Evolutionary conservation across 2,888 invertebrate species (phyloP), one percentile per base, ranked within the genome.

Genomic region (Dysmachus trigonus): DNA sequence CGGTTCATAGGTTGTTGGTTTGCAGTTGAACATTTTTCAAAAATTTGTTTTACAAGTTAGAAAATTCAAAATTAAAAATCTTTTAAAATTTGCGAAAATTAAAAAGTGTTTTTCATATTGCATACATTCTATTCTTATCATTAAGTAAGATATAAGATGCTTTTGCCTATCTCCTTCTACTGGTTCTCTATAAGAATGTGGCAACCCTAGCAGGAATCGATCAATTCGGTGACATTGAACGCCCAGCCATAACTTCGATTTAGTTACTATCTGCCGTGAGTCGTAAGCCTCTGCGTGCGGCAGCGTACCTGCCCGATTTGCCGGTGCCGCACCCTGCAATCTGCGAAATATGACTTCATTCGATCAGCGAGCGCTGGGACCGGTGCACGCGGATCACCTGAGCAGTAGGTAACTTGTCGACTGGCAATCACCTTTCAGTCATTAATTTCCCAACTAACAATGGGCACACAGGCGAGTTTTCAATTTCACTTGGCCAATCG

Each of bases 391-490:
- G 27, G 10, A 83, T 72, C 38, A 18, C 38, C 38, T 27, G 27
- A 41, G 83, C 53, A 72, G 73, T 33, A 81, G 71, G 30, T 83
- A 38, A 71, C 35, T 72, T 72, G 47, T 38, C 83, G 83, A 83
- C 30, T n/a, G n/a, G 41, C 83, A 83, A 83, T 83, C 72, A 31
- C 18, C 72, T 83, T 72, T 38, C 83, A 72, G 72, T 83, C 83
- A 72, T 83, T 72, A 83, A 83, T 83, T 83, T 41, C 71, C 72
- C 83, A 31, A 30, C 71, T 71, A 82, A 83, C 83, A 83, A 83
- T 83, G 83, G 83, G 38, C 30, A 41, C 83, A 82, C 18, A n/a
- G 81, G 51, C 47, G 51, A 79, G 79, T 35, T 82, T 82, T 62
- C 82, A 71, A 71, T 82, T 82, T 82, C 62, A 72, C 72, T 72